Evolutionary conservation across 1,140 invertebrate genomes (phyloP), one percentile per base, ranked within the genome.

Genomic region (Platorchestia sp.): DNA sequence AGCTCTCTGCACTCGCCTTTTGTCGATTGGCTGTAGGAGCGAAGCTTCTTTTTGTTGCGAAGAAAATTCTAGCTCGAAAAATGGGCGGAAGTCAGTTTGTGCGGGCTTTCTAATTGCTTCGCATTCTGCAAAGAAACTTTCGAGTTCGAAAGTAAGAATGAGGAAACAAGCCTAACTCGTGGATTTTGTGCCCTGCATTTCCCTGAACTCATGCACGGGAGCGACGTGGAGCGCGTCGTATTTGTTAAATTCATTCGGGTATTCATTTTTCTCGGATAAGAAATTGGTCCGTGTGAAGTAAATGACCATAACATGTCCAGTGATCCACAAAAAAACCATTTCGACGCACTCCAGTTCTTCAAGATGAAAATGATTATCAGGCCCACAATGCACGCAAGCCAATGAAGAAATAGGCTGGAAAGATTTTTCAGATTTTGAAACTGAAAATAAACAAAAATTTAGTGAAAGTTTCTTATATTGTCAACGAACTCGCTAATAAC

Each of bases 141-240:
- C 41, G 87, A 90, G 87, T 90, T 90, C 44, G 41, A 90, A 90
- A 90, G 87, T 43, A 90, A 90, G 44, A 90, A 43, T 90, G 41
- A 90, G 87, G 44, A 90, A 90, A 90, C 87, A 90, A 90, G 87
- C 87, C 87, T 42, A 90, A 90, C 87, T 90, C 87, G 87, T 16
- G 87, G 44, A 42, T 90, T 44, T 90, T 90, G 41, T 90, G 87
- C 87, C 87, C 87, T 42, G 41, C 87, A 41, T 90, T 90, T 42
- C 41, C 87, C 59, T 75, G 59, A 75, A 75, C 27, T 75, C 27
- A 75, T 36, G 27, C 59, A 75, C 59, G 59, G 59, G 10, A 22
- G 14, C 27, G 59, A 75, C 10, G 14, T 36, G 3, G 59, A 75
- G 36, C 59, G 14, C 59, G 10, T 36, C 59, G 36, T 1, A 51